Conservation (phyloP, 1,140 invertebrate species). For the Eciton burchellii region DNA sequence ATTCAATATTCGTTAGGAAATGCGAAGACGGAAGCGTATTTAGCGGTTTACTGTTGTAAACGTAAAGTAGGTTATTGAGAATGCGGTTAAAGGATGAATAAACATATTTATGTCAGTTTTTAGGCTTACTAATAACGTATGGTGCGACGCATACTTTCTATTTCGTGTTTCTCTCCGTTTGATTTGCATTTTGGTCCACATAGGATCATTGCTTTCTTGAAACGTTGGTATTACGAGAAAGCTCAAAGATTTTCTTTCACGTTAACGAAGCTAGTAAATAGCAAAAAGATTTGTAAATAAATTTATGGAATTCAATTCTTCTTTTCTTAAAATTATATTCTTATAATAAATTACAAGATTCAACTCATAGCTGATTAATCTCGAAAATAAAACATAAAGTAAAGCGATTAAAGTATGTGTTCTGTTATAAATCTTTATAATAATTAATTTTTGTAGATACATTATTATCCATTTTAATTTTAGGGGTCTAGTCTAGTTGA, state of each 20-base stretch:
- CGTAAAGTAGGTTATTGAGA: neutral
- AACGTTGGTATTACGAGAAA: neutral
- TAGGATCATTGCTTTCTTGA: neutral
- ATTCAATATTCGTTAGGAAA: too few relatives aligned
- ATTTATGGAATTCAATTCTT: too few relatives aligned
- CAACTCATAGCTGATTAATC: too few relatives aligned
- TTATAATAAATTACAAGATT: too few relatives aligned
- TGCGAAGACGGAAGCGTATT: neutral
- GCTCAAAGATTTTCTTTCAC: neutral
- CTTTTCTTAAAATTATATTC: too few relatives aligned
- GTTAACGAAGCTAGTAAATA: neutral
- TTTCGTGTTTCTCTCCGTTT: neutral
- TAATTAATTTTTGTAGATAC: neutral
- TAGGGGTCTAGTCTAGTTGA: neutral
- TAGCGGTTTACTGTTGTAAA: neutral
- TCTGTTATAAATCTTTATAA: neutral
- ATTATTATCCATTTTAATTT: conserved; percentile 11
- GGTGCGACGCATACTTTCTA: conserved; percentile 10
- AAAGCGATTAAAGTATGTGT: too few relatives aligned
- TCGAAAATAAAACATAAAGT: neutral
- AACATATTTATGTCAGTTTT: neutral
- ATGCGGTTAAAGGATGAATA: neutral
- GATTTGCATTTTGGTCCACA: neutral
- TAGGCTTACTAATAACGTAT: neutral
- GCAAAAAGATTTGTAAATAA: too few relatives aligned